These are phyloP conservation scores for Tarsius wallacei DNA, from an alignment of 2,797 vertebrate genomes.

Conservation along the genomic window DNA sequence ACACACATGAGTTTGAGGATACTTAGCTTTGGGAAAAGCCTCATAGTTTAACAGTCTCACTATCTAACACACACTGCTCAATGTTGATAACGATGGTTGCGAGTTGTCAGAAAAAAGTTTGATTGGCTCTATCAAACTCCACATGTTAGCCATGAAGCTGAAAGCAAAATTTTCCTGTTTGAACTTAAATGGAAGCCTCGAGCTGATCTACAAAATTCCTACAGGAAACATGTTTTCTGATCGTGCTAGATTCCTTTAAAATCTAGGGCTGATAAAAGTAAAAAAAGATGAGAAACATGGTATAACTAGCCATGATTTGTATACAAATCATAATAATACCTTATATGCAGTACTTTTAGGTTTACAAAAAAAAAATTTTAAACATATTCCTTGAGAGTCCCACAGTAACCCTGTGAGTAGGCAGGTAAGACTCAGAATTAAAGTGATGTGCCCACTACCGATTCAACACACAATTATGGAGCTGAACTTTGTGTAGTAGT, in stretches of 20 bases:
- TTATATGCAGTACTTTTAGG: background rate
- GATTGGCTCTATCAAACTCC: background rate
- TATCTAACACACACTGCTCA: background rate
- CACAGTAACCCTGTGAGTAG: background rate
- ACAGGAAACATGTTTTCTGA: background rate
- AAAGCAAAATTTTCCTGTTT: constrained; percentile 42
- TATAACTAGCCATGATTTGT: background rate
- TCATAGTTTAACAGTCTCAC: background rate
- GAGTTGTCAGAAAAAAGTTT: constrained; percentile 43
- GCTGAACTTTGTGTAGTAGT: too few species aligned
- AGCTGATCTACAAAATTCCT: constrained; percentile 49
- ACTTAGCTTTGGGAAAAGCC: too few species aligned
- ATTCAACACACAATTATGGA: background rate
- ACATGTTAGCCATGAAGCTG: background rate
- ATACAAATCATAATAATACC: background rate
- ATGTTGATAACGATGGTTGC: background rate
- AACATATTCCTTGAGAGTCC: background rate
- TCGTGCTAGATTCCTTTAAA: background rate
- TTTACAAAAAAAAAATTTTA: background rate
- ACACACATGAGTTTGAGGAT: too few species aligned
- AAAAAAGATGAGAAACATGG: background rate
- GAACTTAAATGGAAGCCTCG: background rate
- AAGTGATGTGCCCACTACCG: background rate
- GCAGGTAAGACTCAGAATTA: background rate
- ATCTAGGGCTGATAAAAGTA: background rate